Conservation (phyloP, 37 sponge, comb jelly and placozoan species). For the Beroe forskalii region DNA sequence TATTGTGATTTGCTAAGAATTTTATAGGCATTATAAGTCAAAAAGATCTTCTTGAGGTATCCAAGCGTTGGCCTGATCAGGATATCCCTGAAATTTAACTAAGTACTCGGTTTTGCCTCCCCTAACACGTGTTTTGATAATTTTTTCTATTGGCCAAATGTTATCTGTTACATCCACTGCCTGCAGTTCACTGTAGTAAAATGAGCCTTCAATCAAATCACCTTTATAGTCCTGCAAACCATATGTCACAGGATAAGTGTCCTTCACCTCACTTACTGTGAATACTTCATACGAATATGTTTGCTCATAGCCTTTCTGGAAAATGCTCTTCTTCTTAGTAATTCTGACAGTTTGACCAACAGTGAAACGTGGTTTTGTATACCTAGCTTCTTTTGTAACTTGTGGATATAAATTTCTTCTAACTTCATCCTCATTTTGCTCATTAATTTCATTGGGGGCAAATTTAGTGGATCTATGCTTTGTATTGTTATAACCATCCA, state of each 20-base stretch:
- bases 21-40: constrained; percentile 25
- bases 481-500: background rate
- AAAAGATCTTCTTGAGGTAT: background rate
- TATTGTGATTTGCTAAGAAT: constrained; percentile 1
- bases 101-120: background rate
- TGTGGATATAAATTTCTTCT: background rate
- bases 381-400: background rate
- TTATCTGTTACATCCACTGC: background rate
- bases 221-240: constrained; percentile 20
- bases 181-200: background rate
- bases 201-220: background rate
- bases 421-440: background rate
- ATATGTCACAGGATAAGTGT: constrained; percentile 29
- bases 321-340: background rate
- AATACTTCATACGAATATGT: background rate
- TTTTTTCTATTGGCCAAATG: background rate
- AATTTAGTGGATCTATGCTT: constrained; percentile 9
- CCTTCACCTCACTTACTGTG: background rate
- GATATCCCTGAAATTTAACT: background rate
- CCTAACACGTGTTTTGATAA: background rate
- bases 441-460: background rate
- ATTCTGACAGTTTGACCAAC: background rate
- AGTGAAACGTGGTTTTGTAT: background rate
- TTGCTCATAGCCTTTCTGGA: constrained; percentile 34
- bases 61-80: constrained; percentile 23